phyloP scores from a whole-genome alignment of 2,888 invertebrate species.

The Microctonus aethiopoides region DNA sequence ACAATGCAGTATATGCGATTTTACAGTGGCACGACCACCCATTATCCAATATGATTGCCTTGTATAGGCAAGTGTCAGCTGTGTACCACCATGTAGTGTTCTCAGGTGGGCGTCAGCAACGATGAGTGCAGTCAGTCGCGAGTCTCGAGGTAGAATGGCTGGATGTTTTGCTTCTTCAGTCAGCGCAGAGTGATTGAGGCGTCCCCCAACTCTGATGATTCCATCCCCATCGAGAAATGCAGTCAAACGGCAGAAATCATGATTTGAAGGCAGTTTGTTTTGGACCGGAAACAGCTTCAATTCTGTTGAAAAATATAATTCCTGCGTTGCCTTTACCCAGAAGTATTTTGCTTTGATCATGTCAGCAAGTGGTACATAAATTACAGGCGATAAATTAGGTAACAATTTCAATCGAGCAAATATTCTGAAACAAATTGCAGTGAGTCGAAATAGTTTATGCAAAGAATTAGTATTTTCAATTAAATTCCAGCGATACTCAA shows the following conservation, averaged over 20 bases:
- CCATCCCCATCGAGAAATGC: constrained; percentile 38
- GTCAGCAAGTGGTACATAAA: no score
- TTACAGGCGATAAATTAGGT: no score
- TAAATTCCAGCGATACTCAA: background rate
- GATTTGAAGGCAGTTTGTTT: no score
- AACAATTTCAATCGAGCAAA: no score
- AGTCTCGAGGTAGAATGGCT: constrained; percentile 25
- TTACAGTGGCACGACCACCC: constrained; percentile 28
- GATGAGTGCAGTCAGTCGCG: constrained; percentile 9
- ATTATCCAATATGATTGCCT: constrained; percentile 33
- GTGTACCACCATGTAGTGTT: constrained; percentile 36
- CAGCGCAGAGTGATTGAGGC: constrained; percentile 29
- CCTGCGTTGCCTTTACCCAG: no score
- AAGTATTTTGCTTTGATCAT: no score
- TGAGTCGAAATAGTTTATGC: background rate
- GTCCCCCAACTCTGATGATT: constrained; percentile 37
- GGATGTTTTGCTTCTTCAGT: constrained; percentile 31
- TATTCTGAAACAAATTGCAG: no score
- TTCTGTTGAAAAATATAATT: no score
- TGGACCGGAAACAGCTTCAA: no score
- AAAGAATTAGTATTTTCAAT: background rate
- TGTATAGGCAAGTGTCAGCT: constrained; percentile 22
- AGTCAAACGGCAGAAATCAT: constrained; percentile 9
- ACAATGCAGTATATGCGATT: constrained; percentile 27
- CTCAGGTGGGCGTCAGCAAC: constrained; percentile 21